phyloP scores from a whole-genome alignment of 2,888 invertebrate genomes.

The Andrena marginata region DNA sequence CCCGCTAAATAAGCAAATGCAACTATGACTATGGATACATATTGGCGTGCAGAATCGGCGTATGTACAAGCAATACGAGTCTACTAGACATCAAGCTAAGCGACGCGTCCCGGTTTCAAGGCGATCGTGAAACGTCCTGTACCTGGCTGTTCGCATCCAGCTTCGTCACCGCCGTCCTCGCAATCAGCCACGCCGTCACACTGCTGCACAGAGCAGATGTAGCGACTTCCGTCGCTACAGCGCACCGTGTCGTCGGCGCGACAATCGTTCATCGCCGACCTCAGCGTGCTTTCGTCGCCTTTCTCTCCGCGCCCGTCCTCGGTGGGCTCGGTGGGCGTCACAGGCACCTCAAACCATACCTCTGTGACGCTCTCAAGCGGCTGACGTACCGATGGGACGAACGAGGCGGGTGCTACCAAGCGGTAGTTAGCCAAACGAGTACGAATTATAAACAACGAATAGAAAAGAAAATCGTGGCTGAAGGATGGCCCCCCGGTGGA shows the following conservation, averaged over 20 bases:
- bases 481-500: neutral
- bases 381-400: conserved; percentile 26
- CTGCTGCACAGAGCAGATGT: conserved; percentile 87
- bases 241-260: conserved; percentile 86
- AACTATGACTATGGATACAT: neutral
- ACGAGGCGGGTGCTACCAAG: neutral
- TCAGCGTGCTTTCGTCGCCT: conserved; percentile 13
- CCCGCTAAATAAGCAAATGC: neutral
- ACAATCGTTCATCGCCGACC: conserved; percentile 79
- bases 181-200: conserved; percentile 90
- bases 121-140: conserved; percentile 31
- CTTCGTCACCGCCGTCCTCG: conserved; percentile 89
- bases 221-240: conserved; percentile 86
- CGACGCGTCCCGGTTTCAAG: neutral
- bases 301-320: conserved; percentile 13
- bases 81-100: neutral
- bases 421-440: neutral
- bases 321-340: neutral
- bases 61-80: neutral
- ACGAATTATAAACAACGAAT: conserved; percentile 17
- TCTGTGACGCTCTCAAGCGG: neutral
- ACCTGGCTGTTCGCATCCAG: conserved; percentile 66
- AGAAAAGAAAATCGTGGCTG: neutral
- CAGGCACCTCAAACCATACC: neutral
- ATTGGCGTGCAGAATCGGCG: neutral